These are phyloP conservation scores for Pelobates cultripes DNA, from an alignment of 2,797 vertebrate species.

Conservation along the genomic window DNA sequence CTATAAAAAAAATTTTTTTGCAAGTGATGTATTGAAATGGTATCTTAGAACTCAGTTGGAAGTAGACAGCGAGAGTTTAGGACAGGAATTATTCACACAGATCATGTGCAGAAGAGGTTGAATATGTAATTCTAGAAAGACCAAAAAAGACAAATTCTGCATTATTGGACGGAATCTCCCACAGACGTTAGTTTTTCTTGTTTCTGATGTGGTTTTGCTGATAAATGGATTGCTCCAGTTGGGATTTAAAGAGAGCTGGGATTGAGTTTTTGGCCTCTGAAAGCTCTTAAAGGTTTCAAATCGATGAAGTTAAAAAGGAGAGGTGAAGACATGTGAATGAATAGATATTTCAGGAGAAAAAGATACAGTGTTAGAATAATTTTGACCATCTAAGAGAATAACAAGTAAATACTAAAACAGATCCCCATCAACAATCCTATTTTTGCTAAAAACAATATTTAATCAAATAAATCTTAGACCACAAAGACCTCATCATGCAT, in stretches of 20 bases:
- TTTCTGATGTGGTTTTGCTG: background rate
- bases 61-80: constrained; percentile 16
- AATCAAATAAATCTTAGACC: too few species aligned
- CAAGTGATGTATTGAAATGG: constrained; percentile 21
- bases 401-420: too few species aligned
- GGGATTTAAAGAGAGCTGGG: constrained; percentile 3
- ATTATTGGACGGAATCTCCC: background rate
- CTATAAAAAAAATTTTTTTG: background rate
- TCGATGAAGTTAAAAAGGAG: background rate
- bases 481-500: too few species aligned
- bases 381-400: too few species aligned
- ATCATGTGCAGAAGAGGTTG: constrained; percentile 17
- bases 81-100: constrained; percentile 12
- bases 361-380: too few species aligned
- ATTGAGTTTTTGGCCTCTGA: background rate
- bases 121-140: background rate
- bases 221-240: constrained; percentile 2
- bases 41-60: constrained; percentile 1
- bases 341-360: background rate
- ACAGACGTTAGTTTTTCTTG: background rate
- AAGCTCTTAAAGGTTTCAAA: background rate
- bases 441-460: too few species aligned
- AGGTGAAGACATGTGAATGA: background rate
- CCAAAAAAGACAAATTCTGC: background rate
- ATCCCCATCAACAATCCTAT: too few species aligned